Conservation (phyloP, 1,140 invertebrate genomes). For the Probaryconus sp. region DNA sequence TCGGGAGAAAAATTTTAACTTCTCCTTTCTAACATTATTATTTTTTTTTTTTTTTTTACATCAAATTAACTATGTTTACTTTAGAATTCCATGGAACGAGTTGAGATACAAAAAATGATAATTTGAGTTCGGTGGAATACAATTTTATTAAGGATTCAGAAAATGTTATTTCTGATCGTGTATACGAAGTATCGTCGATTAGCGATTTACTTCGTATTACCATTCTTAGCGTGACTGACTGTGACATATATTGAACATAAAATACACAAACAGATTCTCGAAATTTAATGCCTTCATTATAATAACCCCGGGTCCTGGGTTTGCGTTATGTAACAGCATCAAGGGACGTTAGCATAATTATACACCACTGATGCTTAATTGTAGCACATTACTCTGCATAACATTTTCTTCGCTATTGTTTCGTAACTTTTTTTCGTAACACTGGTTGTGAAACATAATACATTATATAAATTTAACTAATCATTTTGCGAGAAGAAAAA, state of each 20-base stretch:
- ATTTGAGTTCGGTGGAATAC: too few relatives aligned
- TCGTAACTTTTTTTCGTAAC: conserved; percentile 12
- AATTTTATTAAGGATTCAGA: too few relatives aligned
- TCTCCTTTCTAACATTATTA: too few relatives aligned
- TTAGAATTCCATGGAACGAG: too few relatives aligned
- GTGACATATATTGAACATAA: conserved; percentile 34
- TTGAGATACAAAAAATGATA: too few relatives aligned
- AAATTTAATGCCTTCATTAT: conserved; percentile 40
- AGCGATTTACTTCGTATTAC: conserved; percentile 5
- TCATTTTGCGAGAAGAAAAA: too few relatives aligned
- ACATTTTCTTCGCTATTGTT: conserved; percentile 14
- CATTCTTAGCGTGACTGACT: conserved; percentile 10
- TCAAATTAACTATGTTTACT: too few relatives aligned
- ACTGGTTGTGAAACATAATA: too few relatives aligned
- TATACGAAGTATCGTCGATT: conserved; percentile 2
- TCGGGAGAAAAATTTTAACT: too few relatives aligned
- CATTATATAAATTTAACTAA: too few relatives aligned
- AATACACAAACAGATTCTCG: conserved; percentile 30
- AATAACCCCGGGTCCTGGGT: conserved; percentile 7
- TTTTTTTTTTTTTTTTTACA: too few relatives aligned
- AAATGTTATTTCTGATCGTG: too few relatives aligned
- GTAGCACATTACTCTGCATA: conserved; percentile 10
- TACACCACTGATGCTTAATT: conserved; percentile 30
- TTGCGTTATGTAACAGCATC: conserved; percentile 33
- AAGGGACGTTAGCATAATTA: conserved; percentile 39